Conservation (phyloP, 64 coral and sea anemone genomes). For the Orbicella faveolata region DNA sequence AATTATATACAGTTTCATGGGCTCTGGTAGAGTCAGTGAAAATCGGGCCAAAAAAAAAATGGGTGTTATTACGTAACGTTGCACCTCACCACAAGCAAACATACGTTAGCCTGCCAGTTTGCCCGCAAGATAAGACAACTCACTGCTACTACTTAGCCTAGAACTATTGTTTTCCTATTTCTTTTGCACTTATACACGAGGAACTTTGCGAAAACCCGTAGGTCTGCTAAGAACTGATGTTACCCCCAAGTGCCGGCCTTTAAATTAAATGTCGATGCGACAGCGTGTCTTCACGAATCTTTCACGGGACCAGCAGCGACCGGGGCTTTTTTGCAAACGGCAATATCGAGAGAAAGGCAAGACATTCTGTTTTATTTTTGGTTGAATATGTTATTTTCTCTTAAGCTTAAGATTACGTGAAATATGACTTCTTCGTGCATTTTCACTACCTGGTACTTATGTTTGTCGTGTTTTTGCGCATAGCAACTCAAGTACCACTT, state of each 20-base stretch:
- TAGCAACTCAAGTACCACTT: slow-evolving; percentile 9
- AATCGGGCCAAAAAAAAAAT: background rate
- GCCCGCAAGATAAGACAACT: background rate
- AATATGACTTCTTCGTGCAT: background rate
- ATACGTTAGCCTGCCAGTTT: background rate
- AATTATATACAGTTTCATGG: background rate
- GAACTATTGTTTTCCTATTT: background rate
- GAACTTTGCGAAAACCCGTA: background rate
- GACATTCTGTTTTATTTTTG: too few relatives aligned
- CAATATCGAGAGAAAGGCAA: too few relatives aligned
- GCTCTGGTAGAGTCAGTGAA: background rate
- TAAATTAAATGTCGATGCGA: background rate
- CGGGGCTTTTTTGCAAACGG: too few relatives aligned
- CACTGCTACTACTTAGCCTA: background rate
- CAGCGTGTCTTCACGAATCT: too few relatives aligned
- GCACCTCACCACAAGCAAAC: background rate
- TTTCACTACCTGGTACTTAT: background rate
- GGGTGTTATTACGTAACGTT: background rate
- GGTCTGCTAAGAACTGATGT: background rate
- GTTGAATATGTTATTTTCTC: too few relatives aligned
- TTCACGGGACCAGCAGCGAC: too few relatives aligned
- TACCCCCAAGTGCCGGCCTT: background rate
- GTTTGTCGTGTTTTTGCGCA: background rate
- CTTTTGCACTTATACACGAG: background rate
- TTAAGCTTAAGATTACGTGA: too few relatives aligned